A percentile compares a stretch with the other conserved stretches of the same genome.
These are phyloP conservation scores for Diarsia dahlii DNA, from an alignment of 2,888 invertebrate species.

Conservation along the genomic window DNA sequence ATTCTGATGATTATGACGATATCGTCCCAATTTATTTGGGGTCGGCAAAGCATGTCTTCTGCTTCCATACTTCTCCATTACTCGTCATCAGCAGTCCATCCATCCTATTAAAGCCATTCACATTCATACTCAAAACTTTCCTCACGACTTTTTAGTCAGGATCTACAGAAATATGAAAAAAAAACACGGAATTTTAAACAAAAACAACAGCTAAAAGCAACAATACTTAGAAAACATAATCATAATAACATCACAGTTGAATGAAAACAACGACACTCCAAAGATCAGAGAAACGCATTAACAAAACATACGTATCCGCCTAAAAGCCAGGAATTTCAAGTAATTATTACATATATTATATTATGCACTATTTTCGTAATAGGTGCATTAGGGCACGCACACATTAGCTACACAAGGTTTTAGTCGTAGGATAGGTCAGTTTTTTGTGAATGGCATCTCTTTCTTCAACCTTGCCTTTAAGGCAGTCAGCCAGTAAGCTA, in stretches of 20 bases:
- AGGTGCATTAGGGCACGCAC: background rate
- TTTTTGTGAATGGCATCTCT: no score
- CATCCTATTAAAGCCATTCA: background rate
- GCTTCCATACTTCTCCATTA: no score
- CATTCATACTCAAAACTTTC: background rate
- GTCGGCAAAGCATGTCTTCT: no score
- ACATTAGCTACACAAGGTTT: background rate
- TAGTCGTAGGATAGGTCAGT: no score
- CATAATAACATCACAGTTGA: conserved; percentile 25
- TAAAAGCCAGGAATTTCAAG: conserved; percentile 29
- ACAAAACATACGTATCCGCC: conserved; percentile 23
- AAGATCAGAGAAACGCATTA: conserved; percentile 49
- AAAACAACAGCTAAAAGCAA: no score
- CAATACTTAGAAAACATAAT: conserved; percentile 28
- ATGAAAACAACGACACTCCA: conserved; percentile 31
- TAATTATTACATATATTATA: conserved; percentile 45
- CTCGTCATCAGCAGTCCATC: no score
- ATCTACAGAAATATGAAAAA: no score
- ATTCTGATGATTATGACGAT: no score
- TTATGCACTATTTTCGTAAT: conserved; percentile 41
- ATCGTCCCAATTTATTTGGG: no score
- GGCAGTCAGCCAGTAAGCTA: no score
- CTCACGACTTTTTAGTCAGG: background rate
- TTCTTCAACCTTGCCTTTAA: no score
- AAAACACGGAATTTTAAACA: background rate